Conservation (phyloP, 2,888 invertebrate species). For the Leptothorax acervorum region DNA sequence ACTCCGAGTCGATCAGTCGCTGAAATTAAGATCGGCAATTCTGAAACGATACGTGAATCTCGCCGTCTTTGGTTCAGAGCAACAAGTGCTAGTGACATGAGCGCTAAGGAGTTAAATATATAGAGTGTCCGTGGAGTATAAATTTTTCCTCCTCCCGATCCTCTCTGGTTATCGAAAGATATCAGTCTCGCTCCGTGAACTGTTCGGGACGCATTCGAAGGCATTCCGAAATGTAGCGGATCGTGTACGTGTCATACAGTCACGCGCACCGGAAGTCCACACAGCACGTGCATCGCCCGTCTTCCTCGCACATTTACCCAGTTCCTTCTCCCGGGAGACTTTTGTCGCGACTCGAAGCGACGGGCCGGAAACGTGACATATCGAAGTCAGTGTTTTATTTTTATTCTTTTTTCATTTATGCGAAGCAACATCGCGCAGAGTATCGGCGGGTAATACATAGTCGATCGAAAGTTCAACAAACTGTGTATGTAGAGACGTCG, state of each 20-base stretch:
- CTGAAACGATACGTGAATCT: neutral
- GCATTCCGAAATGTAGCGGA: neutral
- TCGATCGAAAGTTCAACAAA: conserved; percentile 51
- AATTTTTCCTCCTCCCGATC: conserved; percentile 13
- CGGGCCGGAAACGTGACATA: conserved; percentile 64
- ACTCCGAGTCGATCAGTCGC: neutral
- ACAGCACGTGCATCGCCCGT: conserved; percentile 1
- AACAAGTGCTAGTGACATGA: conserved; percentile 40
- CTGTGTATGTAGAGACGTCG: neutral
- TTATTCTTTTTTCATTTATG: conserved; percentile 54
- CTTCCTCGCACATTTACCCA: neutral
- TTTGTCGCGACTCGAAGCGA: conserved; percentile 45
- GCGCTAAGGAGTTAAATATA: conserved; percentile 29
- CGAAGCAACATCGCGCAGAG: conserved; percentile 7
- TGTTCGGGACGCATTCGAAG: neutral
- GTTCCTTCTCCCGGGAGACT: conserved; percentile 34
- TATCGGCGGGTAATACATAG: conserved; percentile 33
- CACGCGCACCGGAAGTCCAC: conserved; percentile 7
- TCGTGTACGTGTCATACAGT: conserved; percentile 13
- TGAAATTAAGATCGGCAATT: neutral
- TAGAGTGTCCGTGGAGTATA: neutral
- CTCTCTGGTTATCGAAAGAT: neutral
- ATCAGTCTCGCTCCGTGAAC: neutral
- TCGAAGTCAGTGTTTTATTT: conserved; percentile 67
- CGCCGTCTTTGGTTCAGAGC: neutral